Base-by-base conservation (phyloP, 2,797 vertebrate species). In the Scomberomorus guttatus region DNA sequence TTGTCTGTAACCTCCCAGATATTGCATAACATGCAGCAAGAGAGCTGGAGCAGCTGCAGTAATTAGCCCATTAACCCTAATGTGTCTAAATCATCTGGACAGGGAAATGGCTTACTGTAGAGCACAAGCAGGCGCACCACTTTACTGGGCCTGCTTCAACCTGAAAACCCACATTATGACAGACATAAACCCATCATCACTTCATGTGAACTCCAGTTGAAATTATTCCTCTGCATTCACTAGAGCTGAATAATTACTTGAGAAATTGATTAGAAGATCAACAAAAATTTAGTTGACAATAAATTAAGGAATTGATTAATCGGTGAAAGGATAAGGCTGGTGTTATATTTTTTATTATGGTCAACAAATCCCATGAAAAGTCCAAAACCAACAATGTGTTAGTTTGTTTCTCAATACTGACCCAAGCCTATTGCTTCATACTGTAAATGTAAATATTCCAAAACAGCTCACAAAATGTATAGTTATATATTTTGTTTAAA, bases 41-140 rank as follows among this genome's bases (percentile, higher is more conserved):
- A 72, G 79, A 79, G 82, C 65, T 56, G 54, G 67, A 84, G 82
- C 79, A 88, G 84, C 87, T 59, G 62, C 82, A 85, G 85, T 90
- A 89, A 91, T 92, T 89, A 90, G 86, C 86, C 87, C 88, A 89
- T 92, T 90, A 93, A 91, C 92, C 83, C 86, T 86, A 86, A 89
- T 90, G 88, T 91, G 89, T 85, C 86, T 82, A 78, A 83, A 89
- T 88, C 89, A 88, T 90, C 67, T 82, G 83, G 84, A 80, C 83
- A 76, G 87, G 79, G 75, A 86, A 86, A 84, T 60, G 48, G 80
- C 83, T 86, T 58, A 55, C 65, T 68, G 79, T 72, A 37, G 70
- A 75, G 76, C 57, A 63, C 60, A 65, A 59, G 68, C 77, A 77
- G 75, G 69, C 66, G 25, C 69, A 79, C 62, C 71, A 64, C 75